Evolutionary conservation across 2,113 vertebrate genomes (phyloP).

Genomic region (Phodopus roborovskii): DNA sequence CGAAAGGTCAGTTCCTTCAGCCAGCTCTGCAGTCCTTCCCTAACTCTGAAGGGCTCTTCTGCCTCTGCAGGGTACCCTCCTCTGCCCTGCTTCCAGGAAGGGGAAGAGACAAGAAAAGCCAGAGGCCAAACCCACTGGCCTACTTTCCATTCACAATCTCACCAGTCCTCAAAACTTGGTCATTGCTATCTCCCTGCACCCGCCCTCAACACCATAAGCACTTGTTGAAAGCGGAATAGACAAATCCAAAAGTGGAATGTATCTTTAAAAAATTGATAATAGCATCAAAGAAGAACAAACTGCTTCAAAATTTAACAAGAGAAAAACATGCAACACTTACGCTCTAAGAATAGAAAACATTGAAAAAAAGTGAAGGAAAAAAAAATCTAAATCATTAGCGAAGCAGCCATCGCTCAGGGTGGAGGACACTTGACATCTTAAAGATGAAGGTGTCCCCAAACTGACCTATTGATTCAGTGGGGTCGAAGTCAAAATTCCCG

Average conservation of each 20-base stretch:
- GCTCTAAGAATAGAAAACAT: not conserved
- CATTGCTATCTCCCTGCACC: not conserved
- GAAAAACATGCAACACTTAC: not conserved
- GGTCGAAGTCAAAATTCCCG: not conserved
- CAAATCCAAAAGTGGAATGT: not conserved
- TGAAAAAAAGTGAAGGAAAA: not conserved
- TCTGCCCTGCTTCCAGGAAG: not conserved
- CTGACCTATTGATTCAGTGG: not conserved
- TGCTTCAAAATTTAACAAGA: not conserved
- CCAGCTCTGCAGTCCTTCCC: not conserved
- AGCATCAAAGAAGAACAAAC: not conserved
- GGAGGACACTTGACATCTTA: not conserved
- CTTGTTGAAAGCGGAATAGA: conserved; percentile 3
- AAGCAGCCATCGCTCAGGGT: not conserved
- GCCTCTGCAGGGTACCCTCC: not conserved
- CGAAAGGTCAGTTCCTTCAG: not conserved
- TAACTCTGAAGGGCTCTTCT: not conserved
- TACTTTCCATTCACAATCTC: not conserved
- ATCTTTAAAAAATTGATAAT: not conserved
- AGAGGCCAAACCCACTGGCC: not conserved
- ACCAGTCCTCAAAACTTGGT: not conserved
- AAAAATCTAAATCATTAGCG: not conserved
- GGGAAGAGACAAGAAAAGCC: not conserved
- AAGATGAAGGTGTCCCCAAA: not conserved
- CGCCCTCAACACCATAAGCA: not conserved